These are phyloP conservation scores for Triplophysa rosa DNA, from an alignment of 2,113 vertebrate species.

Conservation along the genomic window DNA sequence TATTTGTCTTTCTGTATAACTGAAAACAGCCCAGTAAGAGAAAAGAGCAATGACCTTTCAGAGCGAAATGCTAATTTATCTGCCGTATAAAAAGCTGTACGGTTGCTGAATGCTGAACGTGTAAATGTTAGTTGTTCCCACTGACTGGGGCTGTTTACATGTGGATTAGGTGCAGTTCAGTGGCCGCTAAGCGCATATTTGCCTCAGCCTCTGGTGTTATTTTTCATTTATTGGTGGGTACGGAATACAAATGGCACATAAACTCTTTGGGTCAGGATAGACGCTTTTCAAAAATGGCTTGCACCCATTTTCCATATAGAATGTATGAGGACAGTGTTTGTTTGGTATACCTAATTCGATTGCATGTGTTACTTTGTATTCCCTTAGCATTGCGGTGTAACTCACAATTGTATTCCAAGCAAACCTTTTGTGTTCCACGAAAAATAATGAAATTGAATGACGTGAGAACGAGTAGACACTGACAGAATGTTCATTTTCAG, in stretches of 20 bases:
- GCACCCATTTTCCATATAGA: neutral
- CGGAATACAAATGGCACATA: constrained; percentile 55
- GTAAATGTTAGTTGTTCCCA: constrained; percentile 47
- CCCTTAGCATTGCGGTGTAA: too few species aligned
- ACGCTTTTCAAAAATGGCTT: constrained; percentile 10
- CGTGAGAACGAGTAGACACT: too few species aligned
- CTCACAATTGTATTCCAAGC: too few species aligned
- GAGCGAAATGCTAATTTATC: constrained; percentile 62
- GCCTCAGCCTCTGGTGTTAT: constrained; percentile 40
- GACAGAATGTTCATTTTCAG: neutral
- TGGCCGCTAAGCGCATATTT: constrained; percentile 49
- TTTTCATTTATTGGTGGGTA: constrained; percentile 50
- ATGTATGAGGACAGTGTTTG: neutral
- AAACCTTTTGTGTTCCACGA: too few species aligned
- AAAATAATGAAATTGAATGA: too few species aligned
- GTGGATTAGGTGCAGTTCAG: constrained; percentile 56
- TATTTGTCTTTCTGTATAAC: constrained; percentile 38
- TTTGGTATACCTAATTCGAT: neutral
- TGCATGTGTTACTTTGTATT: neutral
- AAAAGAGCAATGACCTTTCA: constrained; percentile 55
- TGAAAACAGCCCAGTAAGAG: constrained; percentile 22
- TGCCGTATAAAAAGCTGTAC: constrained; percentile 47
- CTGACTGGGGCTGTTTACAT: constrained; percentile 58
- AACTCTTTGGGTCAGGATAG: constrained; percentile 54
- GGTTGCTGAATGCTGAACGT: constrained; percentile 52